Evolutionary conservation across 2,888 invertebrate species (phyloP).

Genomic region (Nomada hirtipes): DNA sequence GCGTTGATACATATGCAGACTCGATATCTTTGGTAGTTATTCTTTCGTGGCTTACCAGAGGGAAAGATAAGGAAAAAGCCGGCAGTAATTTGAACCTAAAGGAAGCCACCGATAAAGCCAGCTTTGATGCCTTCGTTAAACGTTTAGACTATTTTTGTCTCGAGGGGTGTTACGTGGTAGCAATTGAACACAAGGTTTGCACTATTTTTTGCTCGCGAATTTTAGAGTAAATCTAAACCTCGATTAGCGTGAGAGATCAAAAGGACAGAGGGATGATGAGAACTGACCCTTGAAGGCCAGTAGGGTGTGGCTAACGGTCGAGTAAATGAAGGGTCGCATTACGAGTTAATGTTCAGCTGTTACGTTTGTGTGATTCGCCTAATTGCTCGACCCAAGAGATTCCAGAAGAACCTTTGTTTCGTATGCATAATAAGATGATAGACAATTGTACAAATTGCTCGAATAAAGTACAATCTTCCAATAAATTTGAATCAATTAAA

Average conservation of each 20-base stretch:
- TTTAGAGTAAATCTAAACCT: conserved; percentile 67
- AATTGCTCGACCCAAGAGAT: conserved; percentile 79
- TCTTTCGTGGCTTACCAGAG: conserved; percentile 76
- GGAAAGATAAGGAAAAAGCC: conserved; percentile 77
- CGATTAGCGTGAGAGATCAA: conserved; percentile 75
- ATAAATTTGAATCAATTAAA: too few species aligned
- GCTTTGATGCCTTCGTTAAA: conserved; percentile 54
- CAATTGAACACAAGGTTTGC: background rate
- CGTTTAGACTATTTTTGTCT: conserved; percentile 30
- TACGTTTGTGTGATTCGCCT: conserved; percentile 82
- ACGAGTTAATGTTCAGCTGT: conserved; percentile 83
- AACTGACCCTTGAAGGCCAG: conserved; percentile 71
- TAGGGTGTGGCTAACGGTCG: conserved; percentile 81
- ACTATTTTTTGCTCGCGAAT: conserved; percentile 13
- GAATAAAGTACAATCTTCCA: too few species aligned
- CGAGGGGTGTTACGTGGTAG: background rate
- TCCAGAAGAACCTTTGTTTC: conserved; percentile 67
- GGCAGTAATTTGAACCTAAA: conserved; percentile 78
- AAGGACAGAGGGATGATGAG: conserved; percentile 75
- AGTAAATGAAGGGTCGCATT: conserved; percentile 84
- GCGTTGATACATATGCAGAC: conserved; percentile 80
- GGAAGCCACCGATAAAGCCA: conserved; percentile 74
- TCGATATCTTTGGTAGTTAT: conserved; percentile 81
- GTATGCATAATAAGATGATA: background rate
- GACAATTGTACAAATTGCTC: background rate